phyloP scores from a whole-genome alignment of 2,113 vertebrate species.

The Onychostoma macrolepis region DNA sequence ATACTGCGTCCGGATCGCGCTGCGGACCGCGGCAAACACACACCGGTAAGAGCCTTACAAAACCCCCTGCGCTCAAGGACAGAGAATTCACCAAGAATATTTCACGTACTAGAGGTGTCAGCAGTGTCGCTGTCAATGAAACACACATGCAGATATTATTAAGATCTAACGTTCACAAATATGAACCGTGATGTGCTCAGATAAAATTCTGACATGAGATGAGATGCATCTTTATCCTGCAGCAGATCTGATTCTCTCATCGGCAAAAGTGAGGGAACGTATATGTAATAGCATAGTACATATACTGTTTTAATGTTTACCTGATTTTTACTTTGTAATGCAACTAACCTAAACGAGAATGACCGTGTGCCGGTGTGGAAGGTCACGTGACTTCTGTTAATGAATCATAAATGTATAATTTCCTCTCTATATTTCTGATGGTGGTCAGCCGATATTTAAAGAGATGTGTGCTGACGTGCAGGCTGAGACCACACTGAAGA shows the following conservation, averaged over 20 bases:
- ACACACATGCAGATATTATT: not conserved
- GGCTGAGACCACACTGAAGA: not conserved
- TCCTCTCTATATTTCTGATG: not conserved
- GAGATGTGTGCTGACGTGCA: not conserved
- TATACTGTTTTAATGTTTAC: not conserved
- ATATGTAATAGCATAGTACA: not conserved
- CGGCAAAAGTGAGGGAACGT: not conserved
- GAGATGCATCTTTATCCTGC: not conserved
- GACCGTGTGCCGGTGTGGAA: not conserved
- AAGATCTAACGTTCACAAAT: not conserved
- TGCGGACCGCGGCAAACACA: slow-evolving; percentile 63
- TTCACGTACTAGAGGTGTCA: not conserved
- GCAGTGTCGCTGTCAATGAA: not conserved
- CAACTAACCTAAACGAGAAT: not conserved
- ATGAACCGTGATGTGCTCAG: not conserved
- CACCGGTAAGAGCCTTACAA: slow-evolving; percentile 65
- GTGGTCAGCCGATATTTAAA: not conserved
- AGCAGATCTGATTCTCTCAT: not conserved
- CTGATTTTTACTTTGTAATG: not conserved
- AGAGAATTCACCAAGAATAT: not conserved
- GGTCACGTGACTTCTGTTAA: not conserved
- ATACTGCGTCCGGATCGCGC: slow-evolving; percentile 71
- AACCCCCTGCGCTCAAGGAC: not conserved
- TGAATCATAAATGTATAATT: not conserved
- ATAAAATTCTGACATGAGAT: not conserved